phyloP scores from a whole-genome alignment of 2,888 invertebrate genomes.

The Asteroscopus sphinx region DNA sequence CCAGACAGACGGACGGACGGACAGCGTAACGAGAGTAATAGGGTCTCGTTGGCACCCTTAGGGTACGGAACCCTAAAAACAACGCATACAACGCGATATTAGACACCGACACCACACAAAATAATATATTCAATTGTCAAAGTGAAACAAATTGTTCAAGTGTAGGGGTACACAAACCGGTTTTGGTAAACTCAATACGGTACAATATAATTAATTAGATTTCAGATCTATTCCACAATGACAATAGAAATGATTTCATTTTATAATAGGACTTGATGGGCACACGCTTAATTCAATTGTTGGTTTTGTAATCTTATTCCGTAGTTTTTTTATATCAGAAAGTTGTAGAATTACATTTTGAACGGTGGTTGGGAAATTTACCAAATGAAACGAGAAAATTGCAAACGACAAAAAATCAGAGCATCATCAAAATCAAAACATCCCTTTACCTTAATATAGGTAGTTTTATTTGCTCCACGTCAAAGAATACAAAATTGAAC shows the following conservation, averaged over 20 bases:
- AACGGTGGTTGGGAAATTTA: slow-evolving; percentile 16
- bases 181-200: slow-evolving; percentile 20
- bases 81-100: slow-evolving; percentile 24
- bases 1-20: too few species aligned
- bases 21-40: too few species aligned
- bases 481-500: too few species aligned
- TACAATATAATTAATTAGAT: slow-evolving; percentile 42
- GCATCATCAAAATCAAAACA: too few species aligned
- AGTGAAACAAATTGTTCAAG: slow-evolving; percentile 32
- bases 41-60: too few species aligned
- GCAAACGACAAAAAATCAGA: not conserved
- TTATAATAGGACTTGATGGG: slow-evolving; percentile 45
- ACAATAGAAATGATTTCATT: slow-evolving; percentile 30
- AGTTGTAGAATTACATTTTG: not conserved
- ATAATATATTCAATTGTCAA: slow-evolving; percentile 48
- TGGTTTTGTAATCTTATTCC: slow-evolving; percentile 14
- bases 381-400: not conserved
- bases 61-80: too few species aligned
- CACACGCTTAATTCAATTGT: slow-evolving; percentile 45
- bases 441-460: too few species aligned
- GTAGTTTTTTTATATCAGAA: slow-evolving; percentile 20
- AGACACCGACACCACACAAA: slow-evolving; percentile 34
- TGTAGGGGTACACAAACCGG: slow-evolving; percentile 38
- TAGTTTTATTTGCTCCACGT: too few species aligned
- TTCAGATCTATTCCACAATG: slow-evolving; percentile 44